phyloP scores from a whole-genome alignment of 1,140 invertebrate genomes.

The Hesperophylax magnus region DNA sequence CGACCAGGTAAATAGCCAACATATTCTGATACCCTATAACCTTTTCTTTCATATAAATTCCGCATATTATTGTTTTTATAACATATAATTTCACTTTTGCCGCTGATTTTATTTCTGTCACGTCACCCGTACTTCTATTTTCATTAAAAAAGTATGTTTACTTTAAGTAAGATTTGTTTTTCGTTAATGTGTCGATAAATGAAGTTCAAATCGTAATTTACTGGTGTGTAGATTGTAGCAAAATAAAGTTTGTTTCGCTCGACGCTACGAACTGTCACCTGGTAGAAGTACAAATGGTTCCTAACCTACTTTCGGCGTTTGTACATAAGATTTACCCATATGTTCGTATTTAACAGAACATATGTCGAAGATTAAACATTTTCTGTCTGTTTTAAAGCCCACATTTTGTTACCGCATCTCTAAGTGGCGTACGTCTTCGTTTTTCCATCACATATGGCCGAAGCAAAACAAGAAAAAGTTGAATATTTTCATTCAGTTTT shows the following conservation, averaged over 20 bases:
- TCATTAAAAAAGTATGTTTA: conserved; percentile 43
- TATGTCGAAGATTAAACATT: conserved; percentile 15
- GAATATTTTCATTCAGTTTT: background rate
- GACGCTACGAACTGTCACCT: conserved; percentile 41
- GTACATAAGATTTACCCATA: conserved; percentile 38
- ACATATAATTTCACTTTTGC: conserved; percentile 42
- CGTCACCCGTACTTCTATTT: conserved; percentile 63
- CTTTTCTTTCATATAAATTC: background rate
- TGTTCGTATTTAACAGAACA: conserved; percentile 22
- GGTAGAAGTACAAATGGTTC: conserved; percentile 1
- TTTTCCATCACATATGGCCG: conserved; percentile 10
- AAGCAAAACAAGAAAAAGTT: background rate
- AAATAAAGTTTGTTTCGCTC: background rate
- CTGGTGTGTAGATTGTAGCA: background rate
- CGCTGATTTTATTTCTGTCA: conserved; percentile 65
- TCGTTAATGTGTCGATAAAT: conserved; percentile 7
- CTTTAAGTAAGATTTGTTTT: conserved; percentile 18
- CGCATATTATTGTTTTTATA: conserved; percentile 20
- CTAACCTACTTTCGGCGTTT: conserved; percentile 46
- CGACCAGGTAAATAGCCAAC: conserved; percentile 84
- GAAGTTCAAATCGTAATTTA: conserved; percentile 9
- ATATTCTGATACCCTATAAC: background rate
- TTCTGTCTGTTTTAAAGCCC: background rate
- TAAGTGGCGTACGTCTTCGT: background rate
- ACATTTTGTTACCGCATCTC: background rate